A percentile compares a stretch with the other conserved stretches of the same genome.
Conservation (phyloP, 2,113 vertebrate species). For the Helogale parvula region DNA sequence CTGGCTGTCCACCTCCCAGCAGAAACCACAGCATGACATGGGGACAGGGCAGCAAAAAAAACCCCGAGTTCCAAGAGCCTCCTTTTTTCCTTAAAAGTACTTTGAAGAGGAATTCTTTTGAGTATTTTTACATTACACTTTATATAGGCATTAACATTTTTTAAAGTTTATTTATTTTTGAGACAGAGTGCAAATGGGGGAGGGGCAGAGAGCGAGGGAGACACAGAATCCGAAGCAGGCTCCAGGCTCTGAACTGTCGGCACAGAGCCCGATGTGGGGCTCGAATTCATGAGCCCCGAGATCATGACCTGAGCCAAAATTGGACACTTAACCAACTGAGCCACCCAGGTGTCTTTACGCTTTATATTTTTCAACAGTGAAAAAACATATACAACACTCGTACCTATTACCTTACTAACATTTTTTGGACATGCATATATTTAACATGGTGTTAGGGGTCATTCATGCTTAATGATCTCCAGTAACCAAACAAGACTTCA, state of each 20-base stretch:
- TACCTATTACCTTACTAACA: background rate
- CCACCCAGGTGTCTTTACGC: background rate
- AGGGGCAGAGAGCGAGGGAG: no score
- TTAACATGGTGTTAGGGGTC: background rate
- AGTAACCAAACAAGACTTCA: background rate
- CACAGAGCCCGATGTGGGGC: no score
- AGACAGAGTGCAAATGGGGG: no score
- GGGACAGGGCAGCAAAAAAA: background rate
- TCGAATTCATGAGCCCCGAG: no score
- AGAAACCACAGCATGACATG: background rate
- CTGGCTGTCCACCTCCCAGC: background rate
- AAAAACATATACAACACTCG: background rate
- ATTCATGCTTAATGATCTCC: background rate
- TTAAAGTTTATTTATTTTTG: no score
- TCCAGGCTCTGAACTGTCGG: no score
- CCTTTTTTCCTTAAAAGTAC: background rate
- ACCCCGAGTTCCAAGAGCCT: background rate
- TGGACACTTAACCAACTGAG: no score
- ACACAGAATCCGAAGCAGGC: no score
- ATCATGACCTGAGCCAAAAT: no score
- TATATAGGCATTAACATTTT: no score
- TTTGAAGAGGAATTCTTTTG: background rate
- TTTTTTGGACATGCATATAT: background rate
- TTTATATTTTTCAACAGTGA: background rate
- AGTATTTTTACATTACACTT: background rate